Evolutionary conservation across 2,888 invertebrate genomes (phyloP).

Genomic region (Ennomos fuscantarius): DNA sequence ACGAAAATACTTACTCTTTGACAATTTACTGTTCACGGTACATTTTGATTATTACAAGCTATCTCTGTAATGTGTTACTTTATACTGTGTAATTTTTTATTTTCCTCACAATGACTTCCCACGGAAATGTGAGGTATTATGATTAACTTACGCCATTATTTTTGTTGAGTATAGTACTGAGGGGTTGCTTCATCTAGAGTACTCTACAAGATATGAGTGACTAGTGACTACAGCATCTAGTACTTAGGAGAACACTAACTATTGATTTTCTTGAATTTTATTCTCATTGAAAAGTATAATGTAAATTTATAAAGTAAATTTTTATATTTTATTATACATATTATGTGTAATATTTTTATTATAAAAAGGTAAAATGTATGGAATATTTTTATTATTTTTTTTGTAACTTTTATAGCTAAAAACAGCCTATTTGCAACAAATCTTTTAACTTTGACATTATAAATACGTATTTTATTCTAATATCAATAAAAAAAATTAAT

Average conservation of each 20-base stretch:
- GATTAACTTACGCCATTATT: slow-evolving; percentile 61
- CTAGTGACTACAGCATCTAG: slow-evolving; percentile 13
- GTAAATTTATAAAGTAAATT: no score
- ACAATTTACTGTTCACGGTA: slow-evolving; percentile 19
- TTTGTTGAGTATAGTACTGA: slow-evolving; percentile 43
- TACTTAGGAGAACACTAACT: neutral
- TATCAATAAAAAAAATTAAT: no score
- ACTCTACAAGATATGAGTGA: slow-evolving; percentile 14
- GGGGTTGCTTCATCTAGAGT: slow-evolving; percentile 51
- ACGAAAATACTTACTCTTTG: slow-evolving; percentile 16
- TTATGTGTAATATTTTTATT: no score
- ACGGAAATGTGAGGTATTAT: slow-evolving; percentile 57
- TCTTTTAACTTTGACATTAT: no score
- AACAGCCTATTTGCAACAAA: no score
- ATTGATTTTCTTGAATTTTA: no score
- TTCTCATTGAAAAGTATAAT: no score
- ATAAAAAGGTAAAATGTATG: no score
- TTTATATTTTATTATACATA: no score
- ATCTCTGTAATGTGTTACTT: slow-evolving; percentile 25
- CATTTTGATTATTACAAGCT: slow-evolving; percentile 20
- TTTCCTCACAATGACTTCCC: slow-evolving; percentile 60
- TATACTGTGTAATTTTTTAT: slow-evolving; percentile 25
- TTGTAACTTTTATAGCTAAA: no score
- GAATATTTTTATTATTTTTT: no score
- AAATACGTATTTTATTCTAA: no score